These are phyloP conservation scores for Platypus cylindrus DNA, from an alignment of 2,888 invertebrate genomes.

Conservation along the genomic window DNA sequence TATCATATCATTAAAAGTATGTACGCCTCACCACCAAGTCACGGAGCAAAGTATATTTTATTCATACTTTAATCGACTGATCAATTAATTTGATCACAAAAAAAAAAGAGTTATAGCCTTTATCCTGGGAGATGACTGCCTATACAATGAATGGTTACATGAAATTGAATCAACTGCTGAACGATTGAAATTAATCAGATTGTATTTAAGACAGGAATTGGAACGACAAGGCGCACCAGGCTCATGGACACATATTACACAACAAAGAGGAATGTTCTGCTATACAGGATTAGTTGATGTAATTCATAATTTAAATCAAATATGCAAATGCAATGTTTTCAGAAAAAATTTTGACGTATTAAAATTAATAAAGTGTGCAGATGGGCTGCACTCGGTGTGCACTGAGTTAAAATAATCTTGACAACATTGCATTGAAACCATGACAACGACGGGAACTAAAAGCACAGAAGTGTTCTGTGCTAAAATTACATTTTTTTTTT, in stretches of 20 bases:
- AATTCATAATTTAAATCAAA: not conserved
- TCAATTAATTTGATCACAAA: too few relatives aligned
- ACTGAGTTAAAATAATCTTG: not conserved
- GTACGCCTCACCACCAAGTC: constrained; percentile 54
- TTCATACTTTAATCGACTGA: too few relatives aligned
- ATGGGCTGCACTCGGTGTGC: not conserved
- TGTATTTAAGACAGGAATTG: constrained; percentile 40
- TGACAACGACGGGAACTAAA: not conserved
- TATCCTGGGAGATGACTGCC: constrained; percentile 41
- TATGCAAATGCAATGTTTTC: too few relatives aligned
- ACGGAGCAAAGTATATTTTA: constrained; percentile 38
- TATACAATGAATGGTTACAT: constrained; percentile 39
- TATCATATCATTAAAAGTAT: constrained; percentile 50
- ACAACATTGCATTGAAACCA: too few relatives aligned
- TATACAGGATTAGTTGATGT: constrained; percentile 46
- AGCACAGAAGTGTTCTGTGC: not conserved
- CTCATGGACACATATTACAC: constrained; percentile 53
- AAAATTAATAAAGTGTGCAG: not conserved
- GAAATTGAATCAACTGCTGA: constrained; percentile 36
- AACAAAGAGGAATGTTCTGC: constrained; percentile 62
- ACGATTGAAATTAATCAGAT: constrained; percentile 37
- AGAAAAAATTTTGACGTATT: not conserved
- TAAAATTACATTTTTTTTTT: not conserved
- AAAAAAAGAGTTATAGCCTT: constrained; percentile 39
- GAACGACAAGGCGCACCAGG: constrained; percentile 42